Base-by-base conservation (phyloP, 2,113 vertebrate genomes). In the Marcusenius ussheri region DNA sequence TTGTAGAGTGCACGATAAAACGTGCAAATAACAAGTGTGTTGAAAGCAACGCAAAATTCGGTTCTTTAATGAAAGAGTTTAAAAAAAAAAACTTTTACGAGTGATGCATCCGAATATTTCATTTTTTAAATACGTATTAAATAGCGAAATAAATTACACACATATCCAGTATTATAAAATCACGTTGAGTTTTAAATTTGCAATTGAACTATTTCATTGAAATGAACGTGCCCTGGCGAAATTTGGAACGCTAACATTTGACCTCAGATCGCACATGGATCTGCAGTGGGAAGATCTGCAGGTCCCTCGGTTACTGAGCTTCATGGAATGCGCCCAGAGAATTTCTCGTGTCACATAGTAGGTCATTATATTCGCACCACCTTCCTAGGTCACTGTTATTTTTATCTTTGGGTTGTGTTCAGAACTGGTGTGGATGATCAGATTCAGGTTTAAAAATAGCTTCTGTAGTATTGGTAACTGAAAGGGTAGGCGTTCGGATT, bases 361-460 rank as follows among this genome's bases (percentile, higher is more conserved):
- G 66, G 84, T 74, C 42, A 50, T 88, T 86, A 89, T 89, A 74
- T 31, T 66, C 47, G 58, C 49, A 53, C 49, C 62, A 80, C 80
- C 83, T 87, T 80, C 84, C 84, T 90, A 91, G 91, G 92, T 90
- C 90, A 88, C 88, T 53, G 74, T 74, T 90, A 58, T 51, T 66
- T 84, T 42, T 90, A 62, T 56, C 50, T 45, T 62, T 90, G 53
- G 70, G 53, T 35, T 87, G 89, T 80, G 74, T 80, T 42, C 87
- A 80, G 74, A 83, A 83, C 90, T 66, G 51, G 90, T 90, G 87
- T 88, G 46, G 80, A 45, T 84, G 6, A 84, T 84, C 83, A 47
- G 83, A 84, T n/a, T 84, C 45, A n/a, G 8, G 35, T 47, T 84
- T 84, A 84, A 84, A 84, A 84, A 84, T 84, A 84, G 39, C 83